Evolutionary conservation across 2,888 invertebrate species (phyloP).

Genomic region (Cephus nigrinus): DNA sequence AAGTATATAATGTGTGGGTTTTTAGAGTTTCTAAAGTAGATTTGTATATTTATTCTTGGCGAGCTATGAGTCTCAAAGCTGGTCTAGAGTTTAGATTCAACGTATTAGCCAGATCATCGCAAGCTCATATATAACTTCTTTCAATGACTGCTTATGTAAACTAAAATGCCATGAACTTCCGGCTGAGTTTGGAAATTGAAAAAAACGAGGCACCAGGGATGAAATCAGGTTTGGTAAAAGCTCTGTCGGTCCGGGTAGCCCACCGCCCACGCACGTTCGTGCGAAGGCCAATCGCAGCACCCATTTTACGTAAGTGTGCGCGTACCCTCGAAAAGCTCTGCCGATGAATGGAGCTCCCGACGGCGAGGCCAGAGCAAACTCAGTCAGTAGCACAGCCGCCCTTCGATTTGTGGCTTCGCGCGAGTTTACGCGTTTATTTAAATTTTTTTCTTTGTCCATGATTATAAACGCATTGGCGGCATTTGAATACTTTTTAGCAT

Average conservation of each 20-base stretch:
- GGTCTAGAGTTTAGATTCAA: background rate
- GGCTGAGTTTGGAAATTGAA: background rate
- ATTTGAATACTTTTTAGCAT: background rate
- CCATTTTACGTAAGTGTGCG: conserved; percentile 46
- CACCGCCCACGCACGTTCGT: conserved; percentile 36
- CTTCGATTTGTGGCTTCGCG: conserved; percentile 30
- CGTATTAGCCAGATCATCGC: background rate
- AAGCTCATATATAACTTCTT: background rate
- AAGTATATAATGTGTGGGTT: background rate
- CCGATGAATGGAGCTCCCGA: conserved; percentile 46
- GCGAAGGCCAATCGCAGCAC: conserved; percentile 41
- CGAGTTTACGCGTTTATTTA: background rate
- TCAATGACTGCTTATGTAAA: background rate
- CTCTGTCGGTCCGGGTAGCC: conserved; percentile 16
- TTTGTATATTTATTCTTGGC: background rate
- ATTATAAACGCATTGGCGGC: background rate
- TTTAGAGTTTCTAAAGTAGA: background rate
- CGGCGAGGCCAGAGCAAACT: conserved; percentile 27
- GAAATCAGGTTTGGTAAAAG: conserved; percentile 22
- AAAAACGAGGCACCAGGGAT: background rate
- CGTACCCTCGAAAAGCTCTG: conserved; percentile 38
- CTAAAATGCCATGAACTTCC: background rate
- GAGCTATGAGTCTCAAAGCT: background rate
- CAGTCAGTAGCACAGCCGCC: conserved; percentile 46
- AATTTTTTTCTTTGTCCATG: background rate